phyloP scores from a whole-genome alignment of 2,113 vertebrate genomes.

The Vidua chalybeata region DNA sequence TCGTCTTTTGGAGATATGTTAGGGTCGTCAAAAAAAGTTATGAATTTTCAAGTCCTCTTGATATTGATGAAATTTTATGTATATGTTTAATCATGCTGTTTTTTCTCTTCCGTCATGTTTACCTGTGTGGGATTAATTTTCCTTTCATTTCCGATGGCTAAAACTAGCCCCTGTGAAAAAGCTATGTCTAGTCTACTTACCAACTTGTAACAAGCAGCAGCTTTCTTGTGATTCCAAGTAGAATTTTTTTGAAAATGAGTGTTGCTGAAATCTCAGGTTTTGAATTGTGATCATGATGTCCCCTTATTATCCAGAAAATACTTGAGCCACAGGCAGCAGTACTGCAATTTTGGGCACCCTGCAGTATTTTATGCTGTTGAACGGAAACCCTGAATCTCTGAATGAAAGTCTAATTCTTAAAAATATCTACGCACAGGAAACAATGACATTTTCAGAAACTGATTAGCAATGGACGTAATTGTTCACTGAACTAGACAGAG shows the following conservation, averaged over 20 bases:
- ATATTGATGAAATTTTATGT: background rate
- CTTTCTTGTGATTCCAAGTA: background rate
- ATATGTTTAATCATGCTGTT: background rate
- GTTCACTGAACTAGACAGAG: slow-evolving; percentile 51
- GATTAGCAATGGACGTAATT: slow-evolving; percentile 19
- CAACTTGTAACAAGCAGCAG: background rate
- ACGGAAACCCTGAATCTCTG: slow-evolving; percentile 23
- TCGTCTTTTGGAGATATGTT: background rate
- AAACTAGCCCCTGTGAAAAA: background rate
- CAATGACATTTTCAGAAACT: slow-evolving; percentile 60
- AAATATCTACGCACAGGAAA: slow-evolving; percentile 41
- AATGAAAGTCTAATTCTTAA: slow-evolving; percentile 56
- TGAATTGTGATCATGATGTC: background rate
- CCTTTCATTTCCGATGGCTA: background rate
- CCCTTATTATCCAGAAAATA: background rate
- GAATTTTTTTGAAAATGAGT: background rate
- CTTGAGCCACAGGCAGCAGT: background rate
- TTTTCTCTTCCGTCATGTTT: background rate
- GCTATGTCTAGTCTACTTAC: background rate
- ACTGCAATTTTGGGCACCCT: background rate
- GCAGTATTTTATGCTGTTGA: background rate
- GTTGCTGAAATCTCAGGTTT: background rate
- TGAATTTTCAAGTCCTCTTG: background rate
- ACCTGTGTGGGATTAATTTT: background rate
- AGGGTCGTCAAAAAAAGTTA: background rate